Conservation (phyloP, 2,113 vertebrate genomes). For the Poeciliopsis turrubarensis region DNA sequence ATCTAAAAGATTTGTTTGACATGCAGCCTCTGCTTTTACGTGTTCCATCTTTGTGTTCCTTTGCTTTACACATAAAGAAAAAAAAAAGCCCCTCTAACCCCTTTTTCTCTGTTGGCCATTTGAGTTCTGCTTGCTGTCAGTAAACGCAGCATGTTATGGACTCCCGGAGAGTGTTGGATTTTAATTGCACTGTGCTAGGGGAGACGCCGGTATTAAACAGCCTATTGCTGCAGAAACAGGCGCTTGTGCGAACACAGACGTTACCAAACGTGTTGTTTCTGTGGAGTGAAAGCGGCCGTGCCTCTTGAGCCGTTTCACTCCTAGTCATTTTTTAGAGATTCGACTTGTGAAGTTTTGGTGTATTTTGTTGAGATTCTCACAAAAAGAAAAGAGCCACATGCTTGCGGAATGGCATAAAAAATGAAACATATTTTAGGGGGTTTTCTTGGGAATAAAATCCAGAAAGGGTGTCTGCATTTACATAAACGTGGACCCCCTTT, state of each 20-base stretch:
- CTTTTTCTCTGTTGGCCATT: constrained; percentile 47
- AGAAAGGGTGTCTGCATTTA: no score
- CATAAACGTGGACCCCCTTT: no score
- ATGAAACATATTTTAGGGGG: no score
- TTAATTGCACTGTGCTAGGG: constrained; percentile 59
- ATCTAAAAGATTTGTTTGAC: constrained; percentile 40
- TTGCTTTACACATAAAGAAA: constrained; percentile 32
- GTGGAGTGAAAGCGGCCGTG: neutral
- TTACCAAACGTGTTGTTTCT: neutral
- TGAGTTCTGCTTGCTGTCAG: constrained; percentile 57
- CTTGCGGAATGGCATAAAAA: no score
- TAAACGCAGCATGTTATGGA: constrained; percentile 59
- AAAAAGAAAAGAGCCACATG: neutral
- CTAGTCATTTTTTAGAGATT: neutral
- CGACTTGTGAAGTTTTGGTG: neutral
- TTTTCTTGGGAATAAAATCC: no score
- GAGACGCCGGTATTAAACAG: constrained; percentile 49
- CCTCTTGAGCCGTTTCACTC: neutral
- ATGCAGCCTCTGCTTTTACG: constrained; percentile 47
- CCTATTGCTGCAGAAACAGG: constrained; percentile 40
- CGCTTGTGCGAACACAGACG: neutral
- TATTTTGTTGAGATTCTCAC: neutral
- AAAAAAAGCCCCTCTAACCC: neutral
- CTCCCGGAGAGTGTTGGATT: constrained; percentile 67
- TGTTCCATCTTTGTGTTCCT: constrained; percentile 55